Evolutionary conservation across 2,797 vertebrate genomes (phyloP), one percentile per base, ranked within the genome.

Genomic region (Hirundo rustica): DNA sequence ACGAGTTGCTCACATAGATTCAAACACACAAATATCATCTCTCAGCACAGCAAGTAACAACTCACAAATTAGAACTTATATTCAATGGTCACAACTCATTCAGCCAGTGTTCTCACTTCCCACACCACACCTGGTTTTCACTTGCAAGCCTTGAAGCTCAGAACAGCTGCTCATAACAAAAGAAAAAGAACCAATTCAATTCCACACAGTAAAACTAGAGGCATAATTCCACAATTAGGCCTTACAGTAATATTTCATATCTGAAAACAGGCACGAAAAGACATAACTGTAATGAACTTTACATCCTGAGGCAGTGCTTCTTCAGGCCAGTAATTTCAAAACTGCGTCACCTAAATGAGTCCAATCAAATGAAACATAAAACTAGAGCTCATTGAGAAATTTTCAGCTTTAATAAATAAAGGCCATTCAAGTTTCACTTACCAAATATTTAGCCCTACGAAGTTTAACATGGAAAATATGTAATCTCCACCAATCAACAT

Each of bases 401-500:
- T 19, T 89, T 90, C 47, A 82, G n/a, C 64, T 73, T 81, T 58
- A 86, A 74, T 53, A 81, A 93, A 84, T 53, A 57, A 62, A 96
- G 16, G 42, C 55, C 84, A 79, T 57, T 95, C n/a, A 84, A 85
- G 57, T 76, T 67, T 38, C 66, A 98, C 98, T 98, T 97, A 99
- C 99, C 99, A 99, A 97, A 99, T 99, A 96, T 98, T 99, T 95
- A 99, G 98, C 21, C 99, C 99, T 22, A 99, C 54, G 76, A 99
- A 99, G 97, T 99, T 99, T 80, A 98, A 97, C 97, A 98, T 85
- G 7, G 99, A 99, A 96, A 99, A 99, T 82, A 98, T 61, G 66
- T 99, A 99, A 97, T 99, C 99, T 96, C 98, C 98, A 44, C 99
- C 98, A 51, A 99, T 71, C 89, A 99, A 98, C 96, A 99, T 99